Percentiles rank a stretch among this genome's conserved stretches.
Evolutionary conservation across 2,113 vertebrate species (phyloP).

Genomic region (Epinephelus fuscoguttatus): DNA sequence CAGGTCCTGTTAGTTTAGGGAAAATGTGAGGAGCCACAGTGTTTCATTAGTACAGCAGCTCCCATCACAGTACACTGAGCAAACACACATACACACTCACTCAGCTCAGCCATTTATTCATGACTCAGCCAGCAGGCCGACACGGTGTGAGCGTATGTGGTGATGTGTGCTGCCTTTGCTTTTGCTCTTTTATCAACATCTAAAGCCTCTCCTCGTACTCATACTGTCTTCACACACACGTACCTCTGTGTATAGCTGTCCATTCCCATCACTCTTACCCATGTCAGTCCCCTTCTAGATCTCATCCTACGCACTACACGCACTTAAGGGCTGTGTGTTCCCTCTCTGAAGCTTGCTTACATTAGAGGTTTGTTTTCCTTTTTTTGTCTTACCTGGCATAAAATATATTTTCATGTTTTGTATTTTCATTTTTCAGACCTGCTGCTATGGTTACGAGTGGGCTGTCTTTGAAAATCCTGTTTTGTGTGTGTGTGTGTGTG

Average conservation of each 20-base stretch:
- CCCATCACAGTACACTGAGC: constrained; percentile 14
- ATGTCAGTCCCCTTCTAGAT: constrained; percentile 1
- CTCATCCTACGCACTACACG: neutral
- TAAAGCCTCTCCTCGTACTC: constrained; percentile 25
- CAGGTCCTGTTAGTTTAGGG: constrained; percentile 32
- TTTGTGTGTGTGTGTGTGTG: neutral
- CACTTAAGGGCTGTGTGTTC: constrained; percentile 14
- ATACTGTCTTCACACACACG: constrained; percentile 23
- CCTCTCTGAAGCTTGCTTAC: neutral
- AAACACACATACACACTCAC: constrained; percentile 14
- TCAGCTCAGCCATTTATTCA: constrained; percentile 34
- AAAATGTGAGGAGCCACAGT: constrained; percentile 29
- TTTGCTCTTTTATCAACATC: constrained; percentile 47
- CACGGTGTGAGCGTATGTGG: neutral
- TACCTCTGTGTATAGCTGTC: constrained; percentile 54
- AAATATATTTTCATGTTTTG: constrained; percentile 11
- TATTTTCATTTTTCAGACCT: constrained; percentile 30
- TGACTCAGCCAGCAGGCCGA: constrained; percentile 37
- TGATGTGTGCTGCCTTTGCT: constrained; percentile 31
- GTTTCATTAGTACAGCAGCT: constrained; percentile 28
- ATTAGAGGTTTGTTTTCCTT: constrained; percentile 6
- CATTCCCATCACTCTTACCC: constrained; percentile 31
- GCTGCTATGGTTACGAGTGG: constrained; percentile 55
- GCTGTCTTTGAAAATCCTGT: constrained; percentile 37
- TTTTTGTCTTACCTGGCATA: constrained; percentile 16